Evolutionary conservation across 2,797 vertebrate species (phyloP), one percentile per base, ranked within the genome.

Genomic region (Apogon talboti): DNA sequence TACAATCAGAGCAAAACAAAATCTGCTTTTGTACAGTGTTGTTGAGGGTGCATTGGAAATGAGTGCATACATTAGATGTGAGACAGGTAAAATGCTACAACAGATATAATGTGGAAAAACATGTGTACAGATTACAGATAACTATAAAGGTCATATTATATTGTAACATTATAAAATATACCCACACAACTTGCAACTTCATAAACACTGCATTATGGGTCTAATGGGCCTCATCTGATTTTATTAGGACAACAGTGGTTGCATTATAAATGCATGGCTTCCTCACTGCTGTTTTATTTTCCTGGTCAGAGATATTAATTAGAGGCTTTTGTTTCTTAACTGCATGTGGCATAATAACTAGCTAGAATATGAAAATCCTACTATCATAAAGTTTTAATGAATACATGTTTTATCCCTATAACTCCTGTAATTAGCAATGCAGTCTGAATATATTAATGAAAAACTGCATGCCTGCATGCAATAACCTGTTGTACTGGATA

Each of bases 251-350:
- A 48, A 53, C 18, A 45, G 6, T 45, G 15, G 28, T 42, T 15
- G 5, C 28, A 52, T 48, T 61, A 8, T 43, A 21, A 46, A 66
- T 65, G 1, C 60, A 67, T 59, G 13, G 13, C 16, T 16, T 49
- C 15, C 28, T 30, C 40, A 47, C 1, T 40, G 1, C 10, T 53
- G 1, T 21, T 3, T n/a, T 8, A 10, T 33, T 66, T 54, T 41
- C 15, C 2, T 44, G 1, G 6, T 38, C 18, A 30, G 3, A 9
- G 33, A 44, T 30, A 38, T 18, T 21, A 49, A 43, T 60, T 42
- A 38, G 8, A 21, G 16, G 14, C 6, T 53, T 58, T 5, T 21
- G 21, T 7, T 2, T 13, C 14, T 46, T 50, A 1, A 52, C 37
- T 48, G 13, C 1, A 64, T 1, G 44, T 2, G 45, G 28, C 12